Base-by-base conservation (phyloP, 2,113 vertebrate genomes). In the Tapirus terrestris region DNA sequence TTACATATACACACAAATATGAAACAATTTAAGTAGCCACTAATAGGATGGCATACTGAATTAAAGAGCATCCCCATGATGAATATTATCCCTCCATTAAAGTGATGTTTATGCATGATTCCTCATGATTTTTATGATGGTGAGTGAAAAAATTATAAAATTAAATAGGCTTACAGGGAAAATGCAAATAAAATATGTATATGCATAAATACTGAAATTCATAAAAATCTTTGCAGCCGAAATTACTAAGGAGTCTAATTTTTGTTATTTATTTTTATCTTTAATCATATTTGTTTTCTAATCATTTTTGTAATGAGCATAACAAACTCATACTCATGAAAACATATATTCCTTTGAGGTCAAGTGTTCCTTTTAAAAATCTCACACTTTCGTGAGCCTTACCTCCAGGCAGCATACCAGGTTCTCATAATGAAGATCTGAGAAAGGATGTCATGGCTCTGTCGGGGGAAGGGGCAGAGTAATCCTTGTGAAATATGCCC, bases 121-220 rank as follows among this genome's bases (percentile, higher is more conserved):
- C 75, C 18, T 63, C 36, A 63, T 58, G 45, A 36, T 77, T 95
- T 93, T 87, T 86, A 33, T 29, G 16, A 70, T 77, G 17, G 33
- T 51, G 70, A 93, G 25, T 63, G 29, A 27, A 68, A 89, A 76
- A 84, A 39, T 77, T 36, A 95, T 13, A 45, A 94, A 91, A 63
- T 91, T 90, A 87, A 85, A 79, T 79, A 87, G 8, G 20, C 48
- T 89, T 73, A 88, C 17, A 67, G 13, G 17, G 33, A 93, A 97
- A 95, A 97, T 39, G 21, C 45, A 80, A 53, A 82, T n/a, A 91
- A 83, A 94, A 88, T 77, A 36, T 36, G 29, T 83, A 73, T 8
- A 18, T n/a, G 6, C 13, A 58, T 31, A 77, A 88, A 91, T 67
- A 48, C 33, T 89, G 58, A 83, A 89, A 75, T 96, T 80, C 25